phyloP scores from a whole-genome alignment of 1,140 invertebrate species.

The Steinernema khuongi region DNA sequence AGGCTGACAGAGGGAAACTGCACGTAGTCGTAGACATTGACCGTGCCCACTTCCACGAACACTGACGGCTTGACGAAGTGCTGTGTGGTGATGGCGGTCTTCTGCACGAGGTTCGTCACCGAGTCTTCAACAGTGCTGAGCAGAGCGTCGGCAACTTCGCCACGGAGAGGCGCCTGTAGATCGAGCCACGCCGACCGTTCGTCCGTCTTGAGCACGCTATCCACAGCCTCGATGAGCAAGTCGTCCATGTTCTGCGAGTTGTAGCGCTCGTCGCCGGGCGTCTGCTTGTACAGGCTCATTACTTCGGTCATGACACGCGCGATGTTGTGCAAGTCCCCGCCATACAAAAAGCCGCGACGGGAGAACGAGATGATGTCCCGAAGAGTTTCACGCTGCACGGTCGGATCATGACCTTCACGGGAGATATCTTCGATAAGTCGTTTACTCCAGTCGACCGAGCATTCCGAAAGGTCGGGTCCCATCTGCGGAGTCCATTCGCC shows the following conservation, averaged over 20 bases:
- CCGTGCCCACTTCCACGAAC: conserved; percentile 14
- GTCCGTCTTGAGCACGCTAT: conserved; percentile 1
- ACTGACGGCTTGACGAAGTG: not conserved
- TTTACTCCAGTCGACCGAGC: conserved; percentile 12
- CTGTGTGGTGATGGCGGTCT: not conserved
- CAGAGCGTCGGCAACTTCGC: not conserved
- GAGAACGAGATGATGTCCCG: not conserved
- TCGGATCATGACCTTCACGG: conserved; percentile 11
- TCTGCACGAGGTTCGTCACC: not conserved
- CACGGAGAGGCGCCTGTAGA: conserved; percentile 19
- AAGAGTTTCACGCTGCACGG: not conserved
- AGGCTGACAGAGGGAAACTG: conserved; percentile 18
- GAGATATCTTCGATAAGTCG: conserved; percentile 11
- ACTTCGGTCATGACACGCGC: not conserved
- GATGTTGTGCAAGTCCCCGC: conserved; percentile 10
- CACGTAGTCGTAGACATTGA: conserved; percentile 17
- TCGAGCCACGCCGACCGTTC: conserved; percentile 23
- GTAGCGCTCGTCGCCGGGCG: not conserved
- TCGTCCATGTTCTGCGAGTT: not conserved
- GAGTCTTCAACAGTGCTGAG: not conserved
- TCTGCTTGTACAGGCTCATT: conserved; percentile 1
- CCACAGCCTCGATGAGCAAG: not conserved
- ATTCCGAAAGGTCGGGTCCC: conserved; percentile 4
- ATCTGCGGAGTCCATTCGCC: conserved; percentile 2
- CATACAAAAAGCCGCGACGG: conserved; percentile 3